phyloP scores from a whole-genome alignment of 2,888 invertebrate species.

The Coremacera marginata region DNA sequence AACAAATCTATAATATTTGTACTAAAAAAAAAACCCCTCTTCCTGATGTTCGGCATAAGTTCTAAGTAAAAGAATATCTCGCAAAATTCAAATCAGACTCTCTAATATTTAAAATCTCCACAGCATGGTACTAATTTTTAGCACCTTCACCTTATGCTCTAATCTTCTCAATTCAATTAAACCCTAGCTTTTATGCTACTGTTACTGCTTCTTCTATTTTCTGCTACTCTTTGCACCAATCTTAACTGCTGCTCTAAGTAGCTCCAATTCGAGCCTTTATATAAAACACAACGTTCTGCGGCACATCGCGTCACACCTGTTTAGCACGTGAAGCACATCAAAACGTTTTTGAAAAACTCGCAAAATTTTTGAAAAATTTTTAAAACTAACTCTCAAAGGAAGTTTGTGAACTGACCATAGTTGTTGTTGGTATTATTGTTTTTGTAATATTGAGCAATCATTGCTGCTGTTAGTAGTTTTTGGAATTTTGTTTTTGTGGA shows the following conservation, averaged over 20 bases:
- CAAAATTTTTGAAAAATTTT: not conserved
- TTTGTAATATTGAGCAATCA: constrained; percentile 12
- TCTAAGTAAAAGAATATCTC: too few relatives aligned
- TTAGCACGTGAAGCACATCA: constrained; percentile 55
- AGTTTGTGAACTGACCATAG: not conserved
- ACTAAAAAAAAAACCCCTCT: too few relatives aligned
- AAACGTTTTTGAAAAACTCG: constrained; percentile 47
- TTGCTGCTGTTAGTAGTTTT: not conserved
- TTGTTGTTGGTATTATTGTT: constrained; percentile 17
- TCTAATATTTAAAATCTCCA: not conserved
- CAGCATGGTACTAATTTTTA: not conserved
- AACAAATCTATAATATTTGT: too few relatives aligned
- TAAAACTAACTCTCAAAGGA: constrained; percentile 8
- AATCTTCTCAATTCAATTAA: not conserved
- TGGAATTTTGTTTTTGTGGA: constrained; percentile 59
- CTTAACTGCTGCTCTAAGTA: not conserved
- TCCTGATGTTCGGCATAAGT: too few relatives aligned
- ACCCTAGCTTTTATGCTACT: not conserved
- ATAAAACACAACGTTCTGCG: constrained; percentile 62
- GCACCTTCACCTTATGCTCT: not conserved
- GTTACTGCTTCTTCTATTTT: not conserved
- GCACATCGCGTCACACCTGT: constrained; percentile 67
- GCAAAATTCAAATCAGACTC: too few relatives aligned
- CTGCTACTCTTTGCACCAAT: not conserved
- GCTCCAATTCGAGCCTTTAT: constrained; percentile 54